Base-by-base conservation (phyloP, 2,113 vertebrate genomes). In the Mugil cephalus region DNA sequence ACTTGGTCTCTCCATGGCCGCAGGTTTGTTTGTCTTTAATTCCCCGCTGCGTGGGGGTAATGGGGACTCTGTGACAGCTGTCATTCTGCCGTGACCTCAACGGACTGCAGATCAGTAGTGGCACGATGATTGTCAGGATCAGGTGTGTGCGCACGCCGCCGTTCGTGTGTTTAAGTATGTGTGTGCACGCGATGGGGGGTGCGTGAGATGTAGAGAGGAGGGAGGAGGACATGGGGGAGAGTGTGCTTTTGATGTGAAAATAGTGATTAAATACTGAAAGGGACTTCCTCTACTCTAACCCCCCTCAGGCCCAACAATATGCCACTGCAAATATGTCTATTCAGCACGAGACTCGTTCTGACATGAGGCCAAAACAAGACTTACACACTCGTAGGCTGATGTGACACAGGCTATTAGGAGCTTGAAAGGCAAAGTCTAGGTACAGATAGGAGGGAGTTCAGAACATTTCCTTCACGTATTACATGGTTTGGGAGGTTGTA, bases 21-120 rank as follows among this genome's bases (percentile, higher is more conserved):
- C 74, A 56, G 80, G 90, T 93, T 94, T 94, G 90, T 94, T 93
- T 93, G 91, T 90, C 89, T 93, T 94, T 94, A 92, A 93, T 93
- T 94, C 92, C 87, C 89, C 66, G 62, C 78, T 82, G 88, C 65
- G 71, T 74, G 83, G 77, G 87, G 86, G 88, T 91, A 94, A 92
- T 90, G 60, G 88, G 91, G 90, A 84, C 79, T 80, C 80, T 74
- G 87, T 92, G 93, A 93, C 92, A 92, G 93, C 93, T 94, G 93
- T 92, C 94, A 94, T 87, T 94, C 91, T 69, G 63, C 77, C 10
- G 47, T 92, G 93, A 93, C 92, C 91, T 93, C 89, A 85, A 60
- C 65, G 61, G 67, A 85, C 86, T 63, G 65, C 85, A 90, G 88
- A 94, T 91, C 86, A 79, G 88, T 86, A 82, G 80, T 91, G 93